Evolutionary conservation across 2,888 invertebrate genomes (phyloP), one percentile per base, ranked within the genome.

Genomic region (Drosophila diplacantha): DNA sequence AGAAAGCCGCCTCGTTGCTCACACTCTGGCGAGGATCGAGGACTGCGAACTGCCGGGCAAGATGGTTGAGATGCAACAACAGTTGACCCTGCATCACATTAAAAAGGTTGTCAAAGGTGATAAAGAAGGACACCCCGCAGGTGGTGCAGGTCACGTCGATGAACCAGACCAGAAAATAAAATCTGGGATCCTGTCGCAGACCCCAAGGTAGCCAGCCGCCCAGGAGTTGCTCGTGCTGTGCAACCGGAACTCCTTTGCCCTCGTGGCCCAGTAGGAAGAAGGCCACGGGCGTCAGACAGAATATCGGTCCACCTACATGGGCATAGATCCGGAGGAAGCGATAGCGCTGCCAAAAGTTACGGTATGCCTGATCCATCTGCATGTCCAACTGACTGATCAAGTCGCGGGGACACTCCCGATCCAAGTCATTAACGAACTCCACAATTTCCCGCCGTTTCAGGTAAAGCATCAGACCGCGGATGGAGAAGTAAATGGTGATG

Each of bases 41-140:
- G 3, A 2, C 22, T 5, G 37, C 6, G 0, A 78, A 2, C 7
- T 62, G 56, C 3, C 35, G n/a, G 5, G 32, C 24, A 3, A 78
- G 35, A 9, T 26, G n/a, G 8, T 70, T 8, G 39, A 81, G 22
- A 46, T 78, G 74, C 81, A 81, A 72, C 4, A 76, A 39, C 22
- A 83, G n/a, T 3, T 70, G 74, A 0, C 32, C 18, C 8, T 83
- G 83, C 46, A 69, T 58, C n/a, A 59, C 5, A 43, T 61, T 44
- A 18, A 80, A 83, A 0, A 78, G 11, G 0, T 61, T 51, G 39
- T 78, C 83, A 18, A 65, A 77, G 24, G 54, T 66, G 3, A 11
- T 2, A 14, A 72, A 78, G 5, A 49, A 61, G 7, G 69, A 29
- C 0, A 58, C 9, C 0, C 81, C 83, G 9, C 46, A 47, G 0